phyloP scores from a whole-genome alignment of 2,888 invertebrate genomes.

The Drosophila anomalata region DNA sequence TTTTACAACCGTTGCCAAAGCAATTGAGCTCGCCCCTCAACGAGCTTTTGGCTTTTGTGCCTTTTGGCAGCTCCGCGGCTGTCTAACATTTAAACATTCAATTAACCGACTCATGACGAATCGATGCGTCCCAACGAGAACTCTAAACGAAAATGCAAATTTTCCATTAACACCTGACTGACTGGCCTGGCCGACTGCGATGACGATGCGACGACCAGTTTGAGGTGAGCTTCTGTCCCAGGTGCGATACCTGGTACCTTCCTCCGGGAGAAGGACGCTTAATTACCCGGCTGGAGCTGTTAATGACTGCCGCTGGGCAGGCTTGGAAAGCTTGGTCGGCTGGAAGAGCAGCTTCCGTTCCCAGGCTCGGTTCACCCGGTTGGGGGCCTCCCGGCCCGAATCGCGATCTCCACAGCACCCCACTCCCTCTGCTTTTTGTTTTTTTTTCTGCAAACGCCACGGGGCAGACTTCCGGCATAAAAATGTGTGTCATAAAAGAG shows the following conservation, averaged over 20 bases:
- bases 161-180: constrained; percentile 57
- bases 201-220: constrained; percentile 2
- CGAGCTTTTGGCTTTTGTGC: constrained; percentile 27
- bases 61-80: constrained; percentile 34
- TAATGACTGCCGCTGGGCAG: constrained; percentile 62
- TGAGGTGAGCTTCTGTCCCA: constrained; percentile 9
- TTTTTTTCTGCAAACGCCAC: constrained; percentile 39
- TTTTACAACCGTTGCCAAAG: constrained; percentile 43
- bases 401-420: constrained; percentile 1
- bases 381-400: constrained; percentile 22
- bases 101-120: constrained; percentile 43
- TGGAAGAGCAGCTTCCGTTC: constrained; percentile 71
- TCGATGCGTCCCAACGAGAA: constrained; percentile 42
- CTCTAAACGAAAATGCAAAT: constrained; percentile 44
- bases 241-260: constrained; percentile 4
- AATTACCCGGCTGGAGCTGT: constrained; percentile 61
- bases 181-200: neutral
- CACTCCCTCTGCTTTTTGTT: constrained; percentile 4
- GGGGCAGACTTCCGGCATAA: constrained; percentile 71
- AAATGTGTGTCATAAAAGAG: constrained; percentile 68
- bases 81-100: constrained; percentile 42
- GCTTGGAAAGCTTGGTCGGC: constrained; percentile 15
- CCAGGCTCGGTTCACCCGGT: constrained; percentile 53
- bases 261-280: constrained; percentile 37
- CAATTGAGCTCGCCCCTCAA: constrained; percentile 29